Conservation (phyloP, 2,888 invertebrate genomes). For the Andrena fulva region DNA sequence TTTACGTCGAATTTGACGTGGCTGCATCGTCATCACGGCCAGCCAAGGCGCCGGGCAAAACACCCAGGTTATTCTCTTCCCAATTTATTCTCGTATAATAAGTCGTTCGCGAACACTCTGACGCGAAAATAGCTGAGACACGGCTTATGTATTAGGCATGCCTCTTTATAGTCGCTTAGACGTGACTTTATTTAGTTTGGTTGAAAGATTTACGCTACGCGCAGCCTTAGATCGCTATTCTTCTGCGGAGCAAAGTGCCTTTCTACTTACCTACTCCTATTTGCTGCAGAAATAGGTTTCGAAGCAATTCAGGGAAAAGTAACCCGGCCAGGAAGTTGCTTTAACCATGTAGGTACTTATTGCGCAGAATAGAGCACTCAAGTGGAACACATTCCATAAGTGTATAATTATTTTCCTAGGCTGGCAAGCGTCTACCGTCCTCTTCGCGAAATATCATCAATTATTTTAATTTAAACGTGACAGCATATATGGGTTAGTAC, state of each 20-base stretch:
- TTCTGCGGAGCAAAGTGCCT: neutral
- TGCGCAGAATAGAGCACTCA: too few relatives aligned
- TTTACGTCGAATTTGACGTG: conserved; percentile 19
- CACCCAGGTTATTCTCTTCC: conserved; percentile 27
- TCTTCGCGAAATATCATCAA: too few relatives aligned
- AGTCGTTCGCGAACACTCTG: conserved; percentile 31
- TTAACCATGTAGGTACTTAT: too few relatives aligned
- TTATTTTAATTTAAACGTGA: too few relatives aligned
- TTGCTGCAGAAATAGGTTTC: neutral
- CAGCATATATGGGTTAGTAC: too few relatives aligned
- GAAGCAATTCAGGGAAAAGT: too few relatives aligned
- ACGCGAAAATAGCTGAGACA: conserved; percentile 30
- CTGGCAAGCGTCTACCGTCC: too few relatives aligned
- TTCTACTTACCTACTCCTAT: neutral
- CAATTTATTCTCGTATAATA: conserved; percentile 29
- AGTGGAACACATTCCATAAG: too few relatives aligned
- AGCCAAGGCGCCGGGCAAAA: neutral
- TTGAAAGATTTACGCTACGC: conserved; percentile 4
- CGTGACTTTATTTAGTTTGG: conserved; percentile 1
- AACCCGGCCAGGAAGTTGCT: too few relatives aligned
- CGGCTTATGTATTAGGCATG: conserved; percentile 30
- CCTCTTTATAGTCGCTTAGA: neutral
- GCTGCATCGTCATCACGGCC: conserved; percentile 20
- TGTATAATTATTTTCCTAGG: too few relatives aligned
- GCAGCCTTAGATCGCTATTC: neutral